Evolutionary conservation across 2,888 invertebrate genomes (phyloP).

Genomic region (Phortica okadai): DNA sequence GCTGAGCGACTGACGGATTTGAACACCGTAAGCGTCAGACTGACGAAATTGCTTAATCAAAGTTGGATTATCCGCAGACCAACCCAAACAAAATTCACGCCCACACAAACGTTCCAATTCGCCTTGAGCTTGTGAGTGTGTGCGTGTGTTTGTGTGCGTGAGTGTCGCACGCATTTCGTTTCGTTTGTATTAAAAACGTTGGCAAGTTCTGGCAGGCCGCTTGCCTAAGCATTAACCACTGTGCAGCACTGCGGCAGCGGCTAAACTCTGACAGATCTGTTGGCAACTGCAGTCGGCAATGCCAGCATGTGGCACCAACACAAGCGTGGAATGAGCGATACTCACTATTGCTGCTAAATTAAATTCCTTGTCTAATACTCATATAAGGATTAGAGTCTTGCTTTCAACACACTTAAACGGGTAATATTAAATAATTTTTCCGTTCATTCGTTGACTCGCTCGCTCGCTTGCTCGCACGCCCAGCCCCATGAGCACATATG

Average conservation of each 20-base stretch:
- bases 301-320: slow-evolving; percentile 25
- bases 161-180: too few species aligned
- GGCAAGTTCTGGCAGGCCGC: slow-evolving; percentile 44
- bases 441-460: slow-evolving; percentile 44
- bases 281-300: slow-evolving; percentile 31
- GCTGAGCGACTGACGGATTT: slow-evolving; percentile 63
- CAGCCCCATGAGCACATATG: slow-evolving; percentile 60
- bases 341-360: slow-evolving; percentile 65
- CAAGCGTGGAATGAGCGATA: neutral
- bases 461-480: slow-evolving; percentile 28
- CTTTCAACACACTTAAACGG: slow-evolving; percentile 44
- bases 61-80: slow-evolving; percentile 71
- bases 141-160: slow-evolving; percentile 48
- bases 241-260: slow-evolving; percentile 11
- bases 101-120: slow-evolving; percentile 36
- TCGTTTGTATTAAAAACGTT: slow-evolving; percentile 67
- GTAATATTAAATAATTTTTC: slow-evolving; percentile 67
- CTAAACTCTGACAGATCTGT: slow-evolving; percentile 62
- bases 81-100: slow-evolving; percentile 46
- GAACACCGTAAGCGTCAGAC: slow-evolving; percentile 62
- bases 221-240: slow-evolving; percentile 34
- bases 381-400: slow-evolving; percentile 61
- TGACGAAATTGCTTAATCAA: slow-evolving; percentile 73
- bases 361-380: slow-evolving; percentile 72
- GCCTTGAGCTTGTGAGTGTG: slow-evolving; percentile 40